phyloP scores from a whole-genome alignment of 2,113 vertebrate species.

The Clinocottus analis region DNA sequence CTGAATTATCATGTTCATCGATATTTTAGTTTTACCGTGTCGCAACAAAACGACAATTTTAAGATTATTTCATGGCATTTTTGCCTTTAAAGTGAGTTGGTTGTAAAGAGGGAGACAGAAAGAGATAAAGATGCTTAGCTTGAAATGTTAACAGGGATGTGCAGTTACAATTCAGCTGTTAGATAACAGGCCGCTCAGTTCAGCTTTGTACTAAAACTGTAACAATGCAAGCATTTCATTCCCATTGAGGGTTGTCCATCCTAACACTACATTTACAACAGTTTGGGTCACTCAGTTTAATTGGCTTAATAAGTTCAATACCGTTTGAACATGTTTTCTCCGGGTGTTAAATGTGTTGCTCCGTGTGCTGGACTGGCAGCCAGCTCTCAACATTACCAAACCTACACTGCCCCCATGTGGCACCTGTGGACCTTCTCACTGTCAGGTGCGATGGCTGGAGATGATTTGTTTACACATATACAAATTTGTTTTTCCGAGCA shows the following conservation, averaged over 20 bases:
- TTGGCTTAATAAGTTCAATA: not conserved
- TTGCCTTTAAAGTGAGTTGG: too few relatives aligned
- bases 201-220: not conserved
- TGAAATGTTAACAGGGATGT: too few relatives aligned
- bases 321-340: not conserved
- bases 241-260: not conserved
- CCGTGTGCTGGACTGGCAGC: not conserved
- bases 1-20: not conserved
- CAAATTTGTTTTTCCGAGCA: not conserved
- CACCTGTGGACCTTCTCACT: constrained; percentile 7
- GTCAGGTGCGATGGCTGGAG: constrained; percentile 18
- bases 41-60: too few relatives aligned
- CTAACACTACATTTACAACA: not conserved
- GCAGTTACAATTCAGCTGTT: not conserved
- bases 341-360: not conserved
- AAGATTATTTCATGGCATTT: too few relatives aligned
- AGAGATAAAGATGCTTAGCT: too few relatives aligned
- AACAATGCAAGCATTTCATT: not conserved
- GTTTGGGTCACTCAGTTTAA: not conserved
- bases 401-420: constrained; percentile 75
- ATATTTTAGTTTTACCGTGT: too few relatives aligned
- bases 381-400: constrained; percentile 24
- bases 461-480: too few relatives aligned
- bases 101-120: too few relatives aligned
- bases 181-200: not conserved